Percentiles rank a stretch among this genome's conserved stretches.
These are phyloP conservation scores for Gavialis gangeticus DNA, from an alignment of 2,113 vertebrate species.

Conservation along the genomic window DNA sequence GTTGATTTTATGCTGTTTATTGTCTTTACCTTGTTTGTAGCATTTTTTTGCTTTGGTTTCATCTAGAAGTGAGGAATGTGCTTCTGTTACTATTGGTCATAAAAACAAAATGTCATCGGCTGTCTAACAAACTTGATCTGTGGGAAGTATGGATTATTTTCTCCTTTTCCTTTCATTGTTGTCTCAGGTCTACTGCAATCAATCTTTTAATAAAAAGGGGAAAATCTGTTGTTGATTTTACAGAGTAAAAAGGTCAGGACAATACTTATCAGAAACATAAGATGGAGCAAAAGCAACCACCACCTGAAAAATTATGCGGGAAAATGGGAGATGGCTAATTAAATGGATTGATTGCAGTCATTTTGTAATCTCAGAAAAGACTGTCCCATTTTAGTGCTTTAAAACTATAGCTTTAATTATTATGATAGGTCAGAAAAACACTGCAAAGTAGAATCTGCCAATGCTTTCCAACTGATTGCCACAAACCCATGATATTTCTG, in stretches of 20 bases:
- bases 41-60: not conserved
- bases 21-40: not conserved
- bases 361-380: constrained; percentile 24
- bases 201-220: constrained; percentile 67
- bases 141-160: constrained; percentile 27
- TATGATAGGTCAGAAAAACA: constrained; percentile 21
- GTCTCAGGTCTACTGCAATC: constrained; percentile 36
- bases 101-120: not conserved
- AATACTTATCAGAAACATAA: constrained; percentile 55
- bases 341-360: not conserved
- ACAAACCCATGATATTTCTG: constrained; percentile 39
- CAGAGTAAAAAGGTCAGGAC: constrained; percentile 59
- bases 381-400: not conserved
- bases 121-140: not conserved
- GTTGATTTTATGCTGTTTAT: not conserved
- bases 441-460: constrained; percentile 15
- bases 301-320: not conserved
- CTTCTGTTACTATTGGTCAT: not conserved
- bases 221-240: constrained; percentile 50
- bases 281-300: not conserved
- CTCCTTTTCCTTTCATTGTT: not conserved
- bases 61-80: not conserved
- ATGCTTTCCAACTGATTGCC: constrained; percentile 48
- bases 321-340: constrained; percentile 50
- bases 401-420: constrained; percentile 49